Evolutionary conservation across 2,888 invertebrate genomes (phyloP).

Genomic region (Thera britannica): DNA sequence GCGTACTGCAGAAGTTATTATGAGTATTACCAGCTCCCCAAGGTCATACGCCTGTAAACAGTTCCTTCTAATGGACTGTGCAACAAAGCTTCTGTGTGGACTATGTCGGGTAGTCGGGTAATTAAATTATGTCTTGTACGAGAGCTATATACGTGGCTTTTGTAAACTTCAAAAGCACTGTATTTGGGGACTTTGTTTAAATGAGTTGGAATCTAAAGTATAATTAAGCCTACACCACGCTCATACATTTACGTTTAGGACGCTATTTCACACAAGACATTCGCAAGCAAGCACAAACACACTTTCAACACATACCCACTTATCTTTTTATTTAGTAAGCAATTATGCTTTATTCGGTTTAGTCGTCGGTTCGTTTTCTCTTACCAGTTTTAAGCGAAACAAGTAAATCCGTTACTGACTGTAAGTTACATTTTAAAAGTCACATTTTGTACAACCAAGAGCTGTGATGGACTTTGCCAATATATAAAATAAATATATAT

Average conservation of each 20-base stretch:
- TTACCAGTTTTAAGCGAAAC: too few relatives aligned
- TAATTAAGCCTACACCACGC: not conserved
- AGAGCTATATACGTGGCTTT: conserved; percentile 35
- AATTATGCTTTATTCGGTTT: too few relatives aligned
- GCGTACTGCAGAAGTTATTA: conserved; percentile 57
- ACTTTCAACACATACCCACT: too few relatives aligned
- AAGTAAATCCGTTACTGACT: too few relatives aligned
- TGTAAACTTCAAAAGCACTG: conserved; percentile 23
- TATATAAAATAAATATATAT: too few relatives aligned
- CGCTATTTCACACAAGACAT: too few relatives aligned
- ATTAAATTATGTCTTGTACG: conserved; percentile 51
- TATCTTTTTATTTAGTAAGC: too few relatives aligned
- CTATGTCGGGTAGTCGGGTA: conserved; percentile 47
- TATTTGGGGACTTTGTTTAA: conserved; percentile 15
- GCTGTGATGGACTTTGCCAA: too few relatives aligned
- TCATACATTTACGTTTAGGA: not conserved
- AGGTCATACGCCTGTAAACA: conserved; percentile 51
- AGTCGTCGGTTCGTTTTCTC: too few relatives aligned
- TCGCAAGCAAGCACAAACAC: too few relatives aligned
- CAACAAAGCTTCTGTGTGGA: conserved; percentile 41
- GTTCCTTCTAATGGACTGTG: conserved; percentile 47
- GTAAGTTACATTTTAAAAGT: too few relatives aligned
- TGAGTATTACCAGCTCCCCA: conserved; percentile 55
- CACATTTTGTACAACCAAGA: too few relatives aligned
- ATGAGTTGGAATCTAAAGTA: not conserved